Evolutionary conservation across 2,113 vertebrate genomes (phyloP), one percentile per base, ranked within the genome.

Genomic region (Ranitomeya imitator): DNA sequence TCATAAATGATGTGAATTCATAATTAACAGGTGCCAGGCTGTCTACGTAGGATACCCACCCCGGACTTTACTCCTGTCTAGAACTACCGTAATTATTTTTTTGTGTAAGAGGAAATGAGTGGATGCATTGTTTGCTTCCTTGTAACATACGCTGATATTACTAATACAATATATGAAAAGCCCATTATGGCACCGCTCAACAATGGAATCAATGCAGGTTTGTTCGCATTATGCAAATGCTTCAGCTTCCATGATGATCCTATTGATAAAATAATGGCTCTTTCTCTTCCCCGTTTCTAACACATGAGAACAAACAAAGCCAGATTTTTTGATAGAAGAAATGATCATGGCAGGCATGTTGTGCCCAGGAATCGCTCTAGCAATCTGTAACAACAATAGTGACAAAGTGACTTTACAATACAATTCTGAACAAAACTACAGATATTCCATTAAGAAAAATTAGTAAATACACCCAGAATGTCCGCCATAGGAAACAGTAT

Each of bases 171-270:
- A 15, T 52, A 26, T 78, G 85, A 86, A 86, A 54, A 77, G 74
- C 13, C 85, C 79, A 65, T 79, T 86, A 79, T 86, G 2, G 59
- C 45, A 12, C 37, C 65, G 10, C 18, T 54, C 51, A 55, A 54
- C 85, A 79, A 65, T 16, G 37, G 12, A 79, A 63, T 86, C 79
- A 86, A 79, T 63, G 57, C 26, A 51, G 11, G 67, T 21, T 61
- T 88, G 86, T 88, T 76, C 79, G 54, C 19, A 60, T 8, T 76
- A 61, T 74, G 79, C 67, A 83, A 81, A 88, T 88, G 14, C 51
- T 31, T 81, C 15, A 54, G 61, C 67, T 51, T 2, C 37, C 52
- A 19, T n/a, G 59, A 76, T 73, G 79, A 74, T 69, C 19, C 67
- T 83, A 76, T 83, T 83, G 55, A 83, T 61, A 21, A 82, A 61